phyloP scores from a whole-genome alignment of 2,888 invertebrate genomes.

The Axea sp. region DNA sequence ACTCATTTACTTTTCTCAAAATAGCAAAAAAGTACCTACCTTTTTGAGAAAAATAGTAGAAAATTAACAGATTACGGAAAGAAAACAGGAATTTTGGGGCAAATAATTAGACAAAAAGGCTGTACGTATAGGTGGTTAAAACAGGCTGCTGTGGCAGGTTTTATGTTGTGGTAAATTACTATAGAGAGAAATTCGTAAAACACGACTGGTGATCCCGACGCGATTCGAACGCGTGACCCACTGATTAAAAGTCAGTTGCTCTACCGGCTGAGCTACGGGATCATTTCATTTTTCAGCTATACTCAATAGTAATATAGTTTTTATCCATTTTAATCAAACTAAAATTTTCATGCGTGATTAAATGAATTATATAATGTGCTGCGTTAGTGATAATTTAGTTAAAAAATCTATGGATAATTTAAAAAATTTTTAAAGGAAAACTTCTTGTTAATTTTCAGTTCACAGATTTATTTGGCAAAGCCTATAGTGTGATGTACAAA shows the following conservation, averaged over 20 bases:
- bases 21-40: constrained; percentile 6
- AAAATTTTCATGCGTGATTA: constrained; percentile 12
- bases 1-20: too few relatives aligned
- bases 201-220: constrained; percentile 33
- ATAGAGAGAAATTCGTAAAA: constrained; percentile 21
- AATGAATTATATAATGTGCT: constrained; percentile 9
- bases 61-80: constrained; percentile 7
- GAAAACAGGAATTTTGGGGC: constrained; percentile 8
- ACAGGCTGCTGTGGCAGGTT: constrained; percentile 6
- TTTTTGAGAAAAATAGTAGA: constrained; percentile 8
- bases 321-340: constrained; percentile 15
- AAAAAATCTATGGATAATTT: constrained; percentile 16
- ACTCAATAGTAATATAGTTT: constrained; percentile 20
- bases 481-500: constrained; percentile 2
- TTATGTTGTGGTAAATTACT: constrained; percentile 11
- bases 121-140: constrained; percentile 7
- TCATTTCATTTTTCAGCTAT: constrained; percentile 29
- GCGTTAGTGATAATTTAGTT: constrained; percentile 16
- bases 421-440: constrained; percentile 15
- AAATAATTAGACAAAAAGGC: constrained; percentile 10
- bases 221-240: constrained; percentile 45
- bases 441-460: constrained; percentile 13
- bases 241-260: constrained; percentile 57
- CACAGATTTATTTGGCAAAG: constrained; percentile 13
- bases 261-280: constrained; percentile 50